A percentile compares a stretch with the other conserved stretches of the same genome.
Evolutionary conservation across 2,797 vertebrate species (phyloP).

Genomic region (Enteromius unitaeniatus): DNA sequence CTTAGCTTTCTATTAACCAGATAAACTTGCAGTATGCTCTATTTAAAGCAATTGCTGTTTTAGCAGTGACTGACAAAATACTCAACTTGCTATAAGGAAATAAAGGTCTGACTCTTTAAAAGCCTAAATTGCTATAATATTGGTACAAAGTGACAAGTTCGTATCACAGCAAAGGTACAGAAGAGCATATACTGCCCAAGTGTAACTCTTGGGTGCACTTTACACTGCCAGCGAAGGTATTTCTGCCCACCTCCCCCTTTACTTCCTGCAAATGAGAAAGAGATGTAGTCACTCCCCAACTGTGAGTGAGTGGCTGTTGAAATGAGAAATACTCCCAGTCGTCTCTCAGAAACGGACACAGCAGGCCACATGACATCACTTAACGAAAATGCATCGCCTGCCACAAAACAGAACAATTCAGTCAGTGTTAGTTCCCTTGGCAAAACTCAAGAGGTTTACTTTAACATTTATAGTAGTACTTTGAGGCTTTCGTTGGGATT

Average conservation of each 20-base stretch:
- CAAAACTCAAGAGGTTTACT: constrained; percentile 72
- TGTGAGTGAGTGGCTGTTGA: constrained; percentile 69
- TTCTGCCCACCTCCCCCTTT: constrained; percentile 64
- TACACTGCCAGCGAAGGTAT: constrained; percentile 70
- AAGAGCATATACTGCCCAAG: constrained; percentile 63
- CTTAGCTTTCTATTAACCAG: not conserved
- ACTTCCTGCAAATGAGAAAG: constrained; percentile 76
- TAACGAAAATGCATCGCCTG: constrained; percentile 78
- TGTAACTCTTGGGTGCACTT: constrained; percentile 68
- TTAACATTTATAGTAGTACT: constrained; percentile 71
- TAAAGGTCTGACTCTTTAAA: constrained; percentile 59
- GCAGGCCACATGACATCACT: constrained; percentile 79
- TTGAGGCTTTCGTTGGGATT: constrained; percentile 60
- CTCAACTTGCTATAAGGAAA: constrained; percentile 60
- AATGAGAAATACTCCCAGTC: constrained; percentile 71
- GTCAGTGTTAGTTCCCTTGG: constrained; percentile 70
- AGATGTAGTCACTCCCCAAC: constrained; percentile 72
- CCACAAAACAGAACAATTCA: constrained; percentile 72
- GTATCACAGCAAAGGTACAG: constrained; percentile 64
- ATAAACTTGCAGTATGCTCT: constrained; percentile 56
- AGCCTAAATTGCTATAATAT: constrained; percentile 67
- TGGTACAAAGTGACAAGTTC: constrained; percentile 50
- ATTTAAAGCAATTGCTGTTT: constrained; percentile 58
- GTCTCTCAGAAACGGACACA: constrained; percentile 73
- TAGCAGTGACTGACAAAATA: constrained; percentile 60